Evolutionary conservation across 1,140 invertebrate species (phyloP).

Genomic region (Ceratitis capitata): DNA sequence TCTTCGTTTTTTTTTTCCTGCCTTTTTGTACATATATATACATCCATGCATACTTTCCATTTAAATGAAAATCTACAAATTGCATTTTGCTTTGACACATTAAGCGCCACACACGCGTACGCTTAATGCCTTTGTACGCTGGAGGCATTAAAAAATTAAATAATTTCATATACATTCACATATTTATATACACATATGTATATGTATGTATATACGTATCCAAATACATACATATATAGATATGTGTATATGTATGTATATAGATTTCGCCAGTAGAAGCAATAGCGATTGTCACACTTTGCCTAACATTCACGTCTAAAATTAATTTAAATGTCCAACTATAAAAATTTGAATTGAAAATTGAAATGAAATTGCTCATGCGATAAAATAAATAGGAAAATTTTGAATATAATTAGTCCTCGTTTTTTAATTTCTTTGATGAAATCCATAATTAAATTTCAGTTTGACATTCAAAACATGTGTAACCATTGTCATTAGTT

Average conservation of each 20-base stretch:
- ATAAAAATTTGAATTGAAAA: slow-evolving; percentile 45
- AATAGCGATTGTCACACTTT: background rate
- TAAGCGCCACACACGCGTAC: background rate
- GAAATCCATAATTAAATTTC: background rate
- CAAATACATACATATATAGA: background rate
- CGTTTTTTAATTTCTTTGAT: background rate
- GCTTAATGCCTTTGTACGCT: background rate
- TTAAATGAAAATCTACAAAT: background rate
- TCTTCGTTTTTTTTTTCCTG: background rate
- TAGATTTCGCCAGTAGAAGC: background rate
- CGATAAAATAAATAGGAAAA: slow-evolving; percentile 8
- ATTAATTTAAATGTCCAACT: slow-evolving; percentile 43
- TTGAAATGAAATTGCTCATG: slow-evolving; percentile 48
- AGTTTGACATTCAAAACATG: background rate
- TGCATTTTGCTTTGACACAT: slow-evolving; percentile 31
- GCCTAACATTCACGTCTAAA: slow-evolving; percentile 29
- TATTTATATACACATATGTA: background rate
- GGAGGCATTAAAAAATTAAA: background rate
- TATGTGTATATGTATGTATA: background rate
- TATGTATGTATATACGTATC: background rate
- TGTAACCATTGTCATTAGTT: background rate
- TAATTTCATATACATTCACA: background rate
- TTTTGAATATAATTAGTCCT: background rate
- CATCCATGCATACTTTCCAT: too few species aligned
- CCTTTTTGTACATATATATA: too few species aligned